Conservation (phyloP, 2,113 vertebrate genomes). For the Osmerus mordax region DNA sequence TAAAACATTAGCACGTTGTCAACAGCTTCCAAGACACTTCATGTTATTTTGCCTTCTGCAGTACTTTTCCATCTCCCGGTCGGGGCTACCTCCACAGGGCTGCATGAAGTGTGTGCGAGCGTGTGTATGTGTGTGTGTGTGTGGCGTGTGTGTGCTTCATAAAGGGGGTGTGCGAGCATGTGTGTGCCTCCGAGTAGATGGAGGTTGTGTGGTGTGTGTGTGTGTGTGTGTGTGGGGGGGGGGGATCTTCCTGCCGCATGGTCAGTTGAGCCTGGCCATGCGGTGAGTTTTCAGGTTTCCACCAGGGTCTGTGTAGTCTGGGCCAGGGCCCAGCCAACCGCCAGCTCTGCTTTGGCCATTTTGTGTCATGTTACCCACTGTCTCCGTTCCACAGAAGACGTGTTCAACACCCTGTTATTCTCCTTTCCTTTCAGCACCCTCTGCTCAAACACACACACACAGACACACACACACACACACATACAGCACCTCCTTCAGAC, state of each 20-base stretch:
- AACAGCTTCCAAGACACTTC: constrained; percentile 53
- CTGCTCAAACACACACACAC: constrained; percentile 13
- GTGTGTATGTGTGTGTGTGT: too few species aligned
- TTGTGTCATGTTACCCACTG: constrained; percentile 29
- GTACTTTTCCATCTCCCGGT: constrained; percentile 27
- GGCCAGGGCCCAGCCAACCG: constrained; percentile 52
- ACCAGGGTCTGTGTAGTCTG: constrained; percentile 55
- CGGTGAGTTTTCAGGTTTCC: constrained; percentile 37
- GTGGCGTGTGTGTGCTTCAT: too few species aligned
- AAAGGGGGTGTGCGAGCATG: too few species aligned
- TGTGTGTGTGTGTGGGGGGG: constrained; percentile 18
- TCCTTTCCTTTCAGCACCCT: constrained; percentile 45
- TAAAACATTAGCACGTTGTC: constrained; percentile 66
- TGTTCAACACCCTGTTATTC: constrained; percentile 32
- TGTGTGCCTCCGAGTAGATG: background rate
- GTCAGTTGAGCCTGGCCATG: constrained; percentile 38
- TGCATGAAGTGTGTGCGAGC: background rate
- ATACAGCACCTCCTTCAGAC: background rate
- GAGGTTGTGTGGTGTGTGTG: too few species aligned
- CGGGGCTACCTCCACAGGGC: constrained; percentile 42
- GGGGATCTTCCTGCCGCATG: constrained; percentile 45
- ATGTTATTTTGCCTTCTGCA: constrained; percentile 43
- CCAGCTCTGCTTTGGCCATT: constrained; percentile 40
- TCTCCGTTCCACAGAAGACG: constrained; percentile 34
- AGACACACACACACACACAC: constrained; percentile 14